Evolutionary conservation across 2,113 vertebrate species (phyloP), one percentile per base, ranked within the genome.

Genomic region (Pristiophorus japonicus): DNA sequence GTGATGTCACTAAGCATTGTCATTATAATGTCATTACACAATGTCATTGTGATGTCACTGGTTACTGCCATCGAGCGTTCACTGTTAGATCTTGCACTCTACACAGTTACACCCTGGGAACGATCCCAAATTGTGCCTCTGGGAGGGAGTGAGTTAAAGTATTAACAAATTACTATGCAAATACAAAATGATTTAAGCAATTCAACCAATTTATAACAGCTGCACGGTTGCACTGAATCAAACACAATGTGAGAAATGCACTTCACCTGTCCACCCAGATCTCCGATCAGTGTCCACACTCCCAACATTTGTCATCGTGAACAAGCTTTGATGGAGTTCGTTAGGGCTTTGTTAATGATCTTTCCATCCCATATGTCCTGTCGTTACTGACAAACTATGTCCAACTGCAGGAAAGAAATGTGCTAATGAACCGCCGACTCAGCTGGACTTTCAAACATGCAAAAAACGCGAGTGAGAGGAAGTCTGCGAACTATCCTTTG

Each of bases 331-430:
- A 96, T 97, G 96, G 66, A 96, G 96, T 96, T 97, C 97, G 96
- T 98, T 97, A 98, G 97, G 98, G 98, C 97, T 97, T 97, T 97
- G 96, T 97, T 97, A 97, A 96, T 97, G 97, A 97, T 97, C 97
- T 97, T 97, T 97, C 97, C 97, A 96, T 96, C 97, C 97, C 97
- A 97, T 96, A 96, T 81, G 95, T 96, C 96, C 96, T 96, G 95
- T 97, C 97, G 97, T 97, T 98, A 97, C 96, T 95, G 96, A 97
- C 96, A 96, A 97, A 96, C 92, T 96, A 96, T 24, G 96, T 96
- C 96, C 96, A 97, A 96, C 96, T 97, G 63, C 95, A 97, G 95
- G 96, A 92, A 97, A 94, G 95, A 91, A 96, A 96, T 96, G 87
- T 0, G 65, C 96, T 96, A 16, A 94, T 94, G 92, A 94, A 94